phyloP scores from a whole-genome alignment of 2,888 invertebrate genomes.

The Stratiomys singularior region DNA sequence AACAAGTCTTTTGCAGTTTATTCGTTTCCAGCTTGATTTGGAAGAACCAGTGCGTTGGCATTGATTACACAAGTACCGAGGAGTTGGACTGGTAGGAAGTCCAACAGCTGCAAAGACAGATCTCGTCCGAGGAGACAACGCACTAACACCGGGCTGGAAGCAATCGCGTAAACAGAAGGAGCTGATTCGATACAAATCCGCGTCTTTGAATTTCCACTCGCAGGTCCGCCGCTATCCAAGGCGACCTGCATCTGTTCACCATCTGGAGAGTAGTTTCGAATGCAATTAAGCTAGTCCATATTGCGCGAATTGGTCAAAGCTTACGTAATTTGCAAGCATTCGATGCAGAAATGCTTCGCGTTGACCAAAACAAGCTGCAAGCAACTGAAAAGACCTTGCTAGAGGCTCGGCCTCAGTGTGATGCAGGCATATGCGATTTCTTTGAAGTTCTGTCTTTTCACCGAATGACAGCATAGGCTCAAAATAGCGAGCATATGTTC shows the following conservation, averaged over 20 bases:
- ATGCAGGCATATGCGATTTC: background rate
- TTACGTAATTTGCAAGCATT: conserved; percentile 22
- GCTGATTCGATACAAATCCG: conserved; percentile 10
- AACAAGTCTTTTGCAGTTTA: background rate
- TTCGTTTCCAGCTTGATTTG: background rate
- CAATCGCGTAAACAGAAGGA: background rate
- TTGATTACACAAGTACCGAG: background rate
- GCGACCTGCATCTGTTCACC: conserved; percentile 13
- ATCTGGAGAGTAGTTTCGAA: conserved; percentile 10
- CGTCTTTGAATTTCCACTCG: background rate
- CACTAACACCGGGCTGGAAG: background rate
- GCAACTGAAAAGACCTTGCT: conserved; percentile 22
- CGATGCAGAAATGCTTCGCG: background rate
- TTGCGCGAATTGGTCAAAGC: background rate
- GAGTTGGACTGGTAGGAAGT: no score
- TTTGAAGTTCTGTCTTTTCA: no score
- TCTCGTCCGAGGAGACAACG: no score
- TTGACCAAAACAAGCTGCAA: conserved; percentile 16
- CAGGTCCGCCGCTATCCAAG: background rate
- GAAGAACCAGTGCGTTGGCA: conserved; percentile 8
- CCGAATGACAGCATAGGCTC: background rate
- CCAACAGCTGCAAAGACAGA: conserved; percentile 1
- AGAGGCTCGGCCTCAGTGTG: conserved; percentile 1
- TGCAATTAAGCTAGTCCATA: background rate
- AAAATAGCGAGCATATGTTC: background rate